A percentile compares a stretch with the other conserved stretches of the same genome.
phyloP scores from a whole-genome alignment of 2,888 invertebrate genomes.

The Apamea monoglypha region DNA sequence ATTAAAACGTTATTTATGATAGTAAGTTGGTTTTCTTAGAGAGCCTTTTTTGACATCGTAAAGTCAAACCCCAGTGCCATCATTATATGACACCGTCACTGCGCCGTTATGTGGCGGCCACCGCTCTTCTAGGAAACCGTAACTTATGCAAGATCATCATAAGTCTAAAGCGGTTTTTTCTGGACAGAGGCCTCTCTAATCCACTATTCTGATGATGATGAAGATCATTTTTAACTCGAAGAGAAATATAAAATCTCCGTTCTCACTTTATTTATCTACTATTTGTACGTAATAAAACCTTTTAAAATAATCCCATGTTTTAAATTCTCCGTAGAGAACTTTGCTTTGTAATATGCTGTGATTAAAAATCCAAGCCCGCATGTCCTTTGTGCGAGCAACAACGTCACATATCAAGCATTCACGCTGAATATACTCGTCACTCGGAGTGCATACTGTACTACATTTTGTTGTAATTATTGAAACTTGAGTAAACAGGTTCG shows the following conservation, averaged over 20 bases:
- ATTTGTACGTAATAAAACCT: background rate
- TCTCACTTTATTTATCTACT: background rate
- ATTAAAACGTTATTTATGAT: background rate
- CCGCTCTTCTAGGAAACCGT: background rate
- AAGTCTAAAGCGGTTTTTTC: background rate
- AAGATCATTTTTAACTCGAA: background rate
- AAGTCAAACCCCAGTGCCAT: background rate
- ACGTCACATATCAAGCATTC: slow-evolving; percentile 41
- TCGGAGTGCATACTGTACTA: background rate
- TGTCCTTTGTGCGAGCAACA: slow-evolving; percentile 56
- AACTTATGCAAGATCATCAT: background rate
- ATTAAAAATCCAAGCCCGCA: slow-evolving; percentile 59
- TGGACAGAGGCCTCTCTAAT: background rate
- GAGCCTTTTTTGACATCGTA: background rate
- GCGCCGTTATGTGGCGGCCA: background rate
- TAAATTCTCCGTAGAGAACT: slow-evolving; percentile 19
- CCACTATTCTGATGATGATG: background rate
- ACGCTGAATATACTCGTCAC: slow-evolving; percentile 31
- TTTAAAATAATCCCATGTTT: slow-evolving; percentile 8
- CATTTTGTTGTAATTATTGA: slow-evolving; percentile 3
- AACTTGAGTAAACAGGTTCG: background rate
- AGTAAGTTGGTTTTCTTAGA: background rate
- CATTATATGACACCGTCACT: background rate
- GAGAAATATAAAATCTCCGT: background rate
- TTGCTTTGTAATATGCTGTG: slow-evolving; percentile 36